Evolutionary conservation across 2,113 vertebrate species (phyloP), one percentile per base, ranked within the genome.

Genomic region (Solenodon paradoxus): DNA sequence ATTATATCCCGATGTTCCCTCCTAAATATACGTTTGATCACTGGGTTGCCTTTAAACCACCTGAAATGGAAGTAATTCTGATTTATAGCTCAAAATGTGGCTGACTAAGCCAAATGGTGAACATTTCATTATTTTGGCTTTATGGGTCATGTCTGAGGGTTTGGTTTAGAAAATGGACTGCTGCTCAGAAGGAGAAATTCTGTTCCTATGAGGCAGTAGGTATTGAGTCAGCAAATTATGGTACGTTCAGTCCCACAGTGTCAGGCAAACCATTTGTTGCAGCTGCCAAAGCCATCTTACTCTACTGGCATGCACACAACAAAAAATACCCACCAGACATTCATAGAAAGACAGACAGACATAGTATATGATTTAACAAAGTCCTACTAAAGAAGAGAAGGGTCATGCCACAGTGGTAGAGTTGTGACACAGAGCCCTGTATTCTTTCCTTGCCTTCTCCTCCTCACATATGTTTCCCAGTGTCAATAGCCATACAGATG

Each of bases 121-220:
- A 97, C 94, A 88, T 98, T 98, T 97, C 96, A 98, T 98, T 96
- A 97, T 98, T 98, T 98, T 92, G 95, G 95, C 97, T 98, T 97
- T 97, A 97, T 88, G 95, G 97, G 95, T 98, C 95, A 95, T 97
- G 96, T 98, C 96, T 98, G 97, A 98, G 95, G 95, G 81, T 94
- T 95, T 92, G 81, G 28, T 90, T 84, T 59, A 95, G 94, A 94
- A 96, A 95, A 96, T 57, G 83, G 95, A 85, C 75, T 57, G 74
- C 42, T 66, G 53, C 64, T 95, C 64, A 20, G 42, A 47, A 91
- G 74, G 57, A 85, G 71, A 55, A 93, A 88, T 78, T 81, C 45
- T 94, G 38, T 85, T 93, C 32, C 28, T 16, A 38, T 20, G 84
- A 94, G 53, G 59, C 5, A 32, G 42, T 16, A 30, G 85, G 28